phyloP scores from a whole-genome alignment of 2,888 invertebrate species.

The Chrysolina oricalcia region DNA sequence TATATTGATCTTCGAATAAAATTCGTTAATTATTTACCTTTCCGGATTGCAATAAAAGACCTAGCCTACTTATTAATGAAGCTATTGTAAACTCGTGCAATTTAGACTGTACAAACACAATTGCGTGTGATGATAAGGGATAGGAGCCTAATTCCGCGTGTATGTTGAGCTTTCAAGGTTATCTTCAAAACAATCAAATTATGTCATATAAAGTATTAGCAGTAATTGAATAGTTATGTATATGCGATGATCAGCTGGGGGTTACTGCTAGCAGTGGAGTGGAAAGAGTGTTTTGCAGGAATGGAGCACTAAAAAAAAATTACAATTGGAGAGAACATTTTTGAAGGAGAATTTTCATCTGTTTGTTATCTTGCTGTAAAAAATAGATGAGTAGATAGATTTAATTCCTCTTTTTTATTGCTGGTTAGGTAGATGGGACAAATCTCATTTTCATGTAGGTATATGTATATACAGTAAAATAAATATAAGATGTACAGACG shows the following conservation, averaged over 20 bases:
- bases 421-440: too few relatives aligned
- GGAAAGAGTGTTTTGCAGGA: not conserved
- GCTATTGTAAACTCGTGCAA: not conserved
- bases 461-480: too few relatives aligned
- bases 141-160: not conserved
- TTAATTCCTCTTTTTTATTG: too few relatives aligned
- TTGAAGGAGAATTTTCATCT: too few relatives aligned
- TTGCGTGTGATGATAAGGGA: slow-evolving; percentile 9
- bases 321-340: too few relatives aligned
- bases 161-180: slow-evolving; percentile 11
- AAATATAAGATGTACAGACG: too few relatives aligned
- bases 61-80: not conserved
- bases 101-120: slow-evolving; percentile 6
- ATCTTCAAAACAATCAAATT: slow-evolving; percentile 13
- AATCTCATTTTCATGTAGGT: too few relatives aligned
- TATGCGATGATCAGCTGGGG: not conserved
- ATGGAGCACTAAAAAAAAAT: not conserved
- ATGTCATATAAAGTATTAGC: not conserved
- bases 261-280: not conserved
- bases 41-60: not conserved
- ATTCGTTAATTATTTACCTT: too few relatives aligned
- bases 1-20: too few relatives aligned
- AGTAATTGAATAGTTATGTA: slow-evolving; percentile 5
- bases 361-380: too few relatives aligned
- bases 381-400: too few relatives aligned